Percentiles rank a stretch among this genome's conserved stretches.
phyloP scores from a whole-genome alignment of 2,797 vertebrate species.

The Pseudochirops cupreus region DNA sequence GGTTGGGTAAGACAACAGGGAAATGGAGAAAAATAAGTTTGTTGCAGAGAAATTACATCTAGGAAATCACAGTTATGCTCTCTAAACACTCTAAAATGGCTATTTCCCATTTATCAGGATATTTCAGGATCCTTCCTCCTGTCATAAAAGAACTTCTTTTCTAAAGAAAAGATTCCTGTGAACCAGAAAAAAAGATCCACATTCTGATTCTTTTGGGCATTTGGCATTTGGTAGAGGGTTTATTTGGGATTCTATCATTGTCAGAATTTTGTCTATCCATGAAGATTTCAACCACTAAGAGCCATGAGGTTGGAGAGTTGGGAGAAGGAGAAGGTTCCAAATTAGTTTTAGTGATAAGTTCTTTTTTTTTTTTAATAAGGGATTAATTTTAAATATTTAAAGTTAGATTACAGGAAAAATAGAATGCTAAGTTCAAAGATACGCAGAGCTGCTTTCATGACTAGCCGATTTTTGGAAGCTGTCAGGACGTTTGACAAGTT shows the following conservation, averaged over 20 bases:
- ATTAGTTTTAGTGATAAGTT: background rate
- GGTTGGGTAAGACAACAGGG: background rate
- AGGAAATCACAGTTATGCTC: background rate
- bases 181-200: background rate
- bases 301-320: background rate
- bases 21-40: background rate
- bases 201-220: background rate
- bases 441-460: background rate
- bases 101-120: background rate
- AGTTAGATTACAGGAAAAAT: background rate
- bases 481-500: conserved; percentile 12
- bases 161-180: background rate
- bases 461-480: background rate
- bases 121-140: background rate
- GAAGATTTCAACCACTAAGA: background rate
- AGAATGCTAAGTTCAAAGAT: background rate
- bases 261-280: background rate
- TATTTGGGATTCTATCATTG: background rate
- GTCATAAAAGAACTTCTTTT: background rate
- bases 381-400: background rate
- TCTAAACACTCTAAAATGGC: background rate
- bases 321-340: background rate
- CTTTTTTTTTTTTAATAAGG: background rate
- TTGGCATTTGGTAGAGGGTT: background rate
- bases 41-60: background rate